phyloP scores from a whole-genome alignment of 2,113 vertebrate species.

The Melospiza georgiana region DNA sequence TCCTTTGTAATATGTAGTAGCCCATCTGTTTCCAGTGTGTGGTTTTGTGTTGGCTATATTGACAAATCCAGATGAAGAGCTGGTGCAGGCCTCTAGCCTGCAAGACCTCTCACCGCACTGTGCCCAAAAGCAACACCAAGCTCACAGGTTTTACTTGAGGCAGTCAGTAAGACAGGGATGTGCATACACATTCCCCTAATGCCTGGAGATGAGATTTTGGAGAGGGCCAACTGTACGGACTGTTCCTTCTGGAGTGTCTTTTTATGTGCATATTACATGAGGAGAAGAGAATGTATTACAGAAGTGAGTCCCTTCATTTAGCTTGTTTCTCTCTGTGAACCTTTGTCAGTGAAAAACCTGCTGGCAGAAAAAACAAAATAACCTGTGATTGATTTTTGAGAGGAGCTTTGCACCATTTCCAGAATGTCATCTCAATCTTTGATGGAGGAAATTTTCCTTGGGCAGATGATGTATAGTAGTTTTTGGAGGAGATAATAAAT shows the following conservation, averaged over 20 bases:
- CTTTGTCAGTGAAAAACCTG: slow-evolving; percentile 8
- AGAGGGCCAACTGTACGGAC: neutral
- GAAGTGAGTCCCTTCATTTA: neutral
- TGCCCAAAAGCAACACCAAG: neutral
- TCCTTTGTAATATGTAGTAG: neutral
- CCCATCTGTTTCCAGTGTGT: neutral
- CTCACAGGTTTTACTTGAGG: neutral
- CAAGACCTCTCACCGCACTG: rapidly evolving
- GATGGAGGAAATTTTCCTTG: slow-evolving; percentile 59
- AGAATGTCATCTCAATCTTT: slow-evolving; percentile 3
- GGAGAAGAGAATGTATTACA: neutral
- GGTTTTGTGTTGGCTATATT: rapidly evolving
- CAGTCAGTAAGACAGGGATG: neutral
- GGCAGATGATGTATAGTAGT: slow-evolving; percentile 64
- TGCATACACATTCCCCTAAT: neutral
- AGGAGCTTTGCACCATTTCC: neutral
- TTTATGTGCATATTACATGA: neutral
- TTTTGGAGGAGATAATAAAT: slow-evolving; percentile 71
- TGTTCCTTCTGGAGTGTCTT: neutral
- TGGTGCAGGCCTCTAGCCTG: neutral
- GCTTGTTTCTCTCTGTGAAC: neutral
- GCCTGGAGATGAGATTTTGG: neutral
- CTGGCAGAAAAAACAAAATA: neutral
- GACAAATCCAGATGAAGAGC: neutral
- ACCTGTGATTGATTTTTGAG: neutral